Percentiles rank a stretch among this genome's conserved stretches.
These are phyloP conservation scores for Perdita meconis DNA, from an alignment of 2,888 invertebrate species.

Conservation along the genomic window DNA sequence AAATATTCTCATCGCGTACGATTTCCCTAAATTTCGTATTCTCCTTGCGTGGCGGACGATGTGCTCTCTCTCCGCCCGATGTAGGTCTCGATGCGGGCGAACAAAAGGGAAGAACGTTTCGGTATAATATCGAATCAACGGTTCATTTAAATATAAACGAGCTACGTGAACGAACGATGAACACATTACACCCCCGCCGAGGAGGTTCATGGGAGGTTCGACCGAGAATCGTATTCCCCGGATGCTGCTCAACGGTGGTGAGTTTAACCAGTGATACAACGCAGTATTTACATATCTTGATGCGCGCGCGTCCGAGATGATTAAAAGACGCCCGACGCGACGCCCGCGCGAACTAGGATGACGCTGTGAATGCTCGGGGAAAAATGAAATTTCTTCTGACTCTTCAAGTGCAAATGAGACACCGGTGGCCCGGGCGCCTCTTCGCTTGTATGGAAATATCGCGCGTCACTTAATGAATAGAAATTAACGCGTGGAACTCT, in stretches of 20 bases:
- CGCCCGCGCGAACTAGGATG: neutral
- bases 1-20: slow-evolving; percentile 38
- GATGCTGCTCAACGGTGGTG: neutral
- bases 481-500: too few species aligned
- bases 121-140: slow-evolving; percentile 64
- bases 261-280: slow-evolving; percentile 32
- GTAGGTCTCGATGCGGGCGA: neutral
- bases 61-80: slow-evolving; percentile 7
- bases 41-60: slow-evolving; percentile 22
- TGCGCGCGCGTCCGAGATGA: slow-evolving; percentile 55
- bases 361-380: too few species aligned
- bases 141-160: slow-evolving; percentile 74
- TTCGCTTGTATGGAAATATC: too few species aligned
- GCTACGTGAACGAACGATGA: slow-evolving; percentile 63
- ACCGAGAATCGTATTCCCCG: slow-evolving; percentile 9
- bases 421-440: too few species aligned
- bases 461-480: too few species aligned
- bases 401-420: too few species aligned
- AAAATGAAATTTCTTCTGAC: too few species aligned
- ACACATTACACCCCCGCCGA: slow-evolving; percentile 58
- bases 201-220: slow-evolving; percentile 63
- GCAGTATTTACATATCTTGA: slow-evolving; percentile 71
- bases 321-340: slow-evolving; percentile 48
- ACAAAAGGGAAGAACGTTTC: slow-evolving; percentile 28
- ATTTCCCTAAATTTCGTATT: slow-evolving; percentile 48